phyloP scores from a whole-genome alignment of 37 sponge, comb jelly and placozoan genomes.

The Chondrosia reniformis region DNA sequence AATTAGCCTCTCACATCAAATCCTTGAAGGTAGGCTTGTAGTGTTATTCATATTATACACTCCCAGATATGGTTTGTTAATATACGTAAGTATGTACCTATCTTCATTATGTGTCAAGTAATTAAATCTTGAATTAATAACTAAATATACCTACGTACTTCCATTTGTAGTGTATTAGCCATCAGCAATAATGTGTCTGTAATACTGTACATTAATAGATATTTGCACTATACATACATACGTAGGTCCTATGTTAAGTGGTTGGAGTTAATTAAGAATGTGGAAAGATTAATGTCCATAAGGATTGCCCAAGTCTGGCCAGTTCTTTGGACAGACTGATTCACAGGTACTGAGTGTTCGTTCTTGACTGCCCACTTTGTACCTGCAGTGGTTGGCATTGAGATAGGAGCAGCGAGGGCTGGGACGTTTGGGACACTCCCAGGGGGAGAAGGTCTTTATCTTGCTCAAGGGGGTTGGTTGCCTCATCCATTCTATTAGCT shows the following conservation, averaged over 20 bases:
- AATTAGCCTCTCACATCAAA: constrained; percentile 62
- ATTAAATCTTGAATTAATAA: no score
- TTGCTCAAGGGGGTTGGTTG: constrained; percentile 36
- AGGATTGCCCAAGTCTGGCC: constrained; percentile 10
- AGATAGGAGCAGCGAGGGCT: constrained; percentile 23
- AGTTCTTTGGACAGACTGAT: constrained; percentile 28
- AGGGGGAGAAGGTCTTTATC: constrained; percentile 34
- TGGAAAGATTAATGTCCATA: constrained; percentile 1
- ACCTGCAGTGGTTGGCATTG: constrained; percentile 1
- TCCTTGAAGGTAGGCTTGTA: constrained; percentile 41
- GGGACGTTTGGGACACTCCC: constrained; percentile 36
- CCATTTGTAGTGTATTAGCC: no score
- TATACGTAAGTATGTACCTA: no score
- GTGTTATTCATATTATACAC: no score
- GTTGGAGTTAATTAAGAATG: no score
- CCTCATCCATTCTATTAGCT: constrained; percentile 56
- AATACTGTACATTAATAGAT: no score
- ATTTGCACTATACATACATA: no score
- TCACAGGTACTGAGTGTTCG: constrained; percentile 18
- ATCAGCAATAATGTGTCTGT: no score
- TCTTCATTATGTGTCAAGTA: no score
- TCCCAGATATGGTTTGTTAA: no score
- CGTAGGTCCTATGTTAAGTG: background rate
- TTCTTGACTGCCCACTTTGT: background rate
- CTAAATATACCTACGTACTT: no score